A percentile compares a stretch with the other conserved stretches of the same genome.
These are phyloP conservation scores for Keiferia lycopersicella DNA, from an alignment of 2,888 invertebrate genomes.

Conservation along the genomic window DNA sequence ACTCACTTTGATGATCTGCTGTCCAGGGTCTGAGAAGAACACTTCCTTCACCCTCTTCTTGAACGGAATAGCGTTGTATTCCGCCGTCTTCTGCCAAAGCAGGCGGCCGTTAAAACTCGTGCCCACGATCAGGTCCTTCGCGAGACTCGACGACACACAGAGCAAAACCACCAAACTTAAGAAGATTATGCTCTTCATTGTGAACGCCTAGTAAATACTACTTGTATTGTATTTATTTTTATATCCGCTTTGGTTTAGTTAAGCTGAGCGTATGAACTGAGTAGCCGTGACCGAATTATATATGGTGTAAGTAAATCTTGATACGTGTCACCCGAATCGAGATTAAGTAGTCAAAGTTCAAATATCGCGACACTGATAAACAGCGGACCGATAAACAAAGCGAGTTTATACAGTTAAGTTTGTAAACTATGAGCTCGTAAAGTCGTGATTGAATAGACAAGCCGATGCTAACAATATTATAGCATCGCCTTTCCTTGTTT, in stretches of 20 bases:
- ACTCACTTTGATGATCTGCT: constrained; percentile 71
- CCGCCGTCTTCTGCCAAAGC: constrained; percentile 67
- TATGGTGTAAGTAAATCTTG: not conserved
- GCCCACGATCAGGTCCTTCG: constrained; percentile 70
- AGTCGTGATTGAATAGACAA: not conserved
- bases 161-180: constrained; percentile 45
- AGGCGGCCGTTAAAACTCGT: constrained; percentile 70
- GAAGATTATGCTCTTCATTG: constrained; percentile 52
- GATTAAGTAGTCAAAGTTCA: constrained; percentile 16
- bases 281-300: not conserved
- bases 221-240: too few species aligned
- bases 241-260: too few species aligned
- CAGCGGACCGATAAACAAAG: not conserved
- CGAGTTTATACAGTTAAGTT: not conserved
- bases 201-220: too few species aligned
- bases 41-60: constrained; percentile 75
- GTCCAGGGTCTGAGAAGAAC: constrained; percentile 70
- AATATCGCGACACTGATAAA: constrained; percentile 6
- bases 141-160: constrained; percentile 46
- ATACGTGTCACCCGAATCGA: not conserved
- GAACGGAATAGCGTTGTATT: constrained; percentile 68
- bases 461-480: not conserved
- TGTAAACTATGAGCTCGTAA: not conserved
- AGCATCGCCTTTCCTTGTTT: too few species aligned
- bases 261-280: not conserved